phyloP scores from a whole-genome alignment of 2,797 vertebrate species.

The Gallinago solitaria region DNA sequence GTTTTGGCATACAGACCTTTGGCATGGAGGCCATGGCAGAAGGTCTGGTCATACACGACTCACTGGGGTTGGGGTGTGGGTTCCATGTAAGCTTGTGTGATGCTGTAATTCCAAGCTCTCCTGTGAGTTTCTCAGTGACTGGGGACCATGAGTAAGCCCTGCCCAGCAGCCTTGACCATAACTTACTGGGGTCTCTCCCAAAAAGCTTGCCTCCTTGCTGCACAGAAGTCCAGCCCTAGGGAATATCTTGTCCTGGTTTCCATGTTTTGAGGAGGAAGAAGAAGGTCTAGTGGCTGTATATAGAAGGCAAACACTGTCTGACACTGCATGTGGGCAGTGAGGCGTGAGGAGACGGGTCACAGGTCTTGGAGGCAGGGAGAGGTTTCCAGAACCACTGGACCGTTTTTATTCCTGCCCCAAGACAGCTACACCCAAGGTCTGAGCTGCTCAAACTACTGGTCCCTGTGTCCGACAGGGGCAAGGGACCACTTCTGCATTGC shows the following conservation, averaged over 20 bases:
- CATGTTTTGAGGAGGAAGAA: not conserved
- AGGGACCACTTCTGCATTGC: not conserved
- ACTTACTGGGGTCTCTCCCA: not conserved
- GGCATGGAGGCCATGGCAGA: not conserved
- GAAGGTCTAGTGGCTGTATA: not conserved
- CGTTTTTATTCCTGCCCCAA: not conserved
- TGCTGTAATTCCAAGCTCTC: not conserved
- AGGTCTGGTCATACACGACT: not conserved
- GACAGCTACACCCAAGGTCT: not conserved
- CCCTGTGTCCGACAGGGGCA: not conserved
- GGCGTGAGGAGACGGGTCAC: not conserved
- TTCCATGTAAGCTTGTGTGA: not conserved
- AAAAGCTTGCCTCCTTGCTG: not conserved
- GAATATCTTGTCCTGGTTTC: not conserved
- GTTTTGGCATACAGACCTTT: not conserved
- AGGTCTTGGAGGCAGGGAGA: not conserved
- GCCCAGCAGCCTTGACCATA: not conserved
- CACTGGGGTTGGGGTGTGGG: not conserved
- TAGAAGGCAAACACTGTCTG: not conserved
- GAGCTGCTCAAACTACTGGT: not conserved
- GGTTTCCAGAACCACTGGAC: not conserved
- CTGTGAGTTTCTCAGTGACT: accelerated
- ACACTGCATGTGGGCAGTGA: not conserved
- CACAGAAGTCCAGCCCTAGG: not conserved
- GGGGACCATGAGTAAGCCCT: not conserved